Base-by-base conservation (phyloP, 2,113 vertebrate genomes). In the Cynoglossus semilaevis region DNA sequence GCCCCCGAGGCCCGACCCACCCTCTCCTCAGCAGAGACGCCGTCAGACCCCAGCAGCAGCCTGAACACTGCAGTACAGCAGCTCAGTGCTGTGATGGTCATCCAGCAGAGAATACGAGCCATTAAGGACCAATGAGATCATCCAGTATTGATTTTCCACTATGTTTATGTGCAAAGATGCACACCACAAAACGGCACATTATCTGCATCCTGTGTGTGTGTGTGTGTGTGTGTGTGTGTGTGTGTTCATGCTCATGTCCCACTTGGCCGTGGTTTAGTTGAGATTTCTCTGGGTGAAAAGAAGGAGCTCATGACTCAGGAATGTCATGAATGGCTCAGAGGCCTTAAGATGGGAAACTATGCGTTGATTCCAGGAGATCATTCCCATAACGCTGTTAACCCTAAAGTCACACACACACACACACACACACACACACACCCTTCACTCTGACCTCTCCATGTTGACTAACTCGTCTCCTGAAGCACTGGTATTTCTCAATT, bases 251-350 rank as follows among this genome's bases (percentile, higher is more conserved):
- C 36, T 48, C 60, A 17, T 48, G 72, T 82, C 76, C 72, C 53
- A 54, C 43, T 79, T 68, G 62, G 78, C 16, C 22, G 22, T 29
- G 10, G 56, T 83, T 67, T 57, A 52, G 48, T 51, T n/a, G 7
- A 77, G 22, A 29, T 29, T 64, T 67, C 58, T 65, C 59, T 72
- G 58, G 43, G 63, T 1, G n/a, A 54, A 62, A 63, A 66, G 50
- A 60, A 17, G 11, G 51, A 72, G 72, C 79, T 81, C 81, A 87
- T 82, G 80, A 81, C 79, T 86, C 54, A 74, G 80, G 87, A 88
- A 88, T 87, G 82, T 72, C 42, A 15, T n/a, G 51, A 85, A 77
- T 51, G 54, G 70, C 78, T 79, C 67, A 61, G 79, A 81, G 69
- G 72, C 74, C 75, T 83, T 81, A 73, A 79, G 73, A 79, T 80